Base-by-base conservation (phyloP, 2,113 vertebrate species). In the Cisticola juncidis region DNA sequence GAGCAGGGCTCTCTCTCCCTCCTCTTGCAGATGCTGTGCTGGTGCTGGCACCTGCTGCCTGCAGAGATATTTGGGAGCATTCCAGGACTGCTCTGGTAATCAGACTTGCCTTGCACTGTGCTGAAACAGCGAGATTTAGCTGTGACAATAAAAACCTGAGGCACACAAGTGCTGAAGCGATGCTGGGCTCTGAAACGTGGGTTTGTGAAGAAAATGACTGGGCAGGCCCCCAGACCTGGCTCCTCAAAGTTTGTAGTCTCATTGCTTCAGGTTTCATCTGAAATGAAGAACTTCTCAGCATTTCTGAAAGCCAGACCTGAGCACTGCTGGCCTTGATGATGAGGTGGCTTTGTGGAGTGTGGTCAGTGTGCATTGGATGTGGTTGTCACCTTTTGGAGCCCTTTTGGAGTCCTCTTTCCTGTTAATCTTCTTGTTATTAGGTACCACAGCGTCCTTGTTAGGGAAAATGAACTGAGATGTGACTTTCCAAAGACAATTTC, bases 391-490 rank as follows among this genome's bases (percentile, higher is more conserved):
- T 72, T 47, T 33, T 1, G 12, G 36, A 74, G 35, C 57, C 33
- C 64, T 57, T 42, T 35, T 2, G 21, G 48, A 78, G 31, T 73
- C 36, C 25, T 60, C 22, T 36, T 74, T 26, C 48, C 3, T 2
- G 0, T 48, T 53, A 31, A 60, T 76, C 24, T 47, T 60, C 79
- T 80, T 64, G 15, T 9, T 17, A 4, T 23, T 10, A 19, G 35
- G 33, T 42, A 35, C 44, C 48, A 38, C 15, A 10, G 38, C 16
- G 5, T 33, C 57, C 62, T n/a, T 73, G 28, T 29, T 44, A 11
- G 12, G 57, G 19, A 73, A 48, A 35, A 33, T 22, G 19, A 28
- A 2, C 21, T 77, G 0, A 0, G 5, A 23, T 47, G 51, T 36
- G 24, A 11, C 42, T 53, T 79, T 38, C 33, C 68, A 72, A 54